Evolutionary conservation across 2,113 vertebrate genomes (phyloP), one percentile per base, ranked within the genome.

Genomic region (Muscicapa adusta): DNA sequence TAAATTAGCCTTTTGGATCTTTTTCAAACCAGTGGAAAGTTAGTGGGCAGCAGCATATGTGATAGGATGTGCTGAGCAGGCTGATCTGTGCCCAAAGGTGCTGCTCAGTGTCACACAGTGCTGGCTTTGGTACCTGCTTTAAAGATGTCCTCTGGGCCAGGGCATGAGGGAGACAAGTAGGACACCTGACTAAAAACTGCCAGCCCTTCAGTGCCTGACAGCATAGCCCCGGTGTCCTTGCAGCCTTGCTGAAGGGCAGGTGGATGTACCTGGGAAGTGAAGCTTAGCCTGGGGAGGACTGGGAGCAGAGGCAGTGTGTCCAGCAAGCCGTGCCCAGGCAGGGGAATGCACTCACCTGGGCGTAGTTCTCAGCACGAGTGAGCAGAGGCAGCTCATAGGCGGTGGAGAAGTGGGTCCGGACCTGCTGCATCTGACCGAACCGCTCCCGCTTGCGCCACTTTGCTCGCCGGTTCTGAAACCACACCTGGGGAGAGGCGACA

Each of bases 351-450:
- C 96, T 96, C 74, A 99, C 99, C 99, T 99, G 99, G 93, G 99
- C 99, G 0, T 99, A 99, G 96, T 99, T 99, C 97, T 99, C 99
- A 0, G 98, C 98, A 29, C 99, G 98, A 29, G 99, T 99, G 90
- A 99, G 98, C 50, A 99, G 98, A 19, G 99, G 99, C 93, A 99
- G 97, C 97, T 99, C 99, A 0, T 99, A 99, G 74, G 99, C 98
- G 0, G 99, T 98, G 80, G 99, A 99, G 98, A 99, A 99, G 96
- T 99, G 99, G 15, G 99, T 99, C 40, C 99, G 98, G 91, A 99
- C 99, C 97, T 99, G 99, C 97, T 99, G 99, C 99, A 99, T 99
- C 97, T 99, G 99, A 23, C 99, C 99, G 3, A 99, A 99, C 31
- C 99, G 98, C 83, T 99, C 99, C 91, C 99, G 96, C 97, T 99